Conservation (phyloP, 2,888 invertebrate genomes). For the Drosophila stalkeri region DNA sequence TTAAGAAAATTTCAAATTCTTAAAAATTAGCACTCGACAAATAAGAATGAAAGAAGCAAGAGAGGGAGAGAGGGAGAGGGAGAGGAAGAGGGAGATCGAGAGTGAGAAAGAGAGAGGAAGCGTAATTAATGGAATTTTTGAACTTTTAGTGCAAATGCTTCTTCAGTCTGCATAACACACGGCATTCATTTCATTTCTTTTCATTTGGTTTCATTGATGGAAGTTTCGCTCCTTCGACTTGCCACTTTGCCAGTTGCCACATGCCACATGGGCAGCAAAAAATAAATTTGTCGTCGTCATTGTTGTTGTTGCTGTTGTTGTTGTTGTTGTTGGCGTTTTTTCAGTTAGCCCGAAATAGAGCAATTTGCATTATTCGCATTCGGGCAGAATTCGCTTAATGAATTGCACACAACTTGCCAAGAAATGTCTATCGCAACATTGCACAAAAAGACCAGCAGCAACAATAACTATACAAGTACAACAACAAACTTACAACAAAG, state of each 20-base stretch:
- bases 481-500: not conserved
- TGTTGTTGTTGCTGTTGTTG: conserved; percentile 4
- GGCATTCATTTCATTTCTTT: conserved; percentile 44
- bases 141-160: conserved; percentile 69
- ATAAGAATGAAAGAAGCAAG: not conserved
- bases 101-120: not conserved
- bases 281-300: conserved; percentile 77
- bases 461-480: not conserved
- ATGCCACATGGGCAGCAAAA: conserved; percentile 54
- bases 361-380: conserved; percentile 78
- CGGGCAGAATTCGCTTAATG: conserved; percentile 70
- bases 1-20: conserved; percentile 71
- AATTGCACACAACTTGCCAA: conserved; percentile 76
- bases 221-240: conserved; percentile 17
- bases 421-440: conserved; percentile 40
- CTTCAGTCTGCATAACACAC: conserved; percentile 40
- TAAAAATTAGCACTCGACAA: conserved; percentile 59
- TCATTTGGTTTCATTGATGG: conserved; percentile 66
- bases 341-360: conserved; percentile 68
- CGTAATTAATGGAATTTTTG: conserved; percentile 76
- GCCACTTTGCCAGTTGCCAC: conserved; percentile 6
- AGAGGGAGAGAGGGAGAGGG: not conserved
- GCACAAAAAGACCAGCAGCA: conserved; percentile 3
- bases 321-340: not conserved
- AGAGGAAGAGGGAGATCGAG: not conserved